Evolutionary conservation across 2,113 vertebrate species (phyloP), one percentile per base, ranked within the genome.

Genomic region (Aphyosemion australe): DNA sequence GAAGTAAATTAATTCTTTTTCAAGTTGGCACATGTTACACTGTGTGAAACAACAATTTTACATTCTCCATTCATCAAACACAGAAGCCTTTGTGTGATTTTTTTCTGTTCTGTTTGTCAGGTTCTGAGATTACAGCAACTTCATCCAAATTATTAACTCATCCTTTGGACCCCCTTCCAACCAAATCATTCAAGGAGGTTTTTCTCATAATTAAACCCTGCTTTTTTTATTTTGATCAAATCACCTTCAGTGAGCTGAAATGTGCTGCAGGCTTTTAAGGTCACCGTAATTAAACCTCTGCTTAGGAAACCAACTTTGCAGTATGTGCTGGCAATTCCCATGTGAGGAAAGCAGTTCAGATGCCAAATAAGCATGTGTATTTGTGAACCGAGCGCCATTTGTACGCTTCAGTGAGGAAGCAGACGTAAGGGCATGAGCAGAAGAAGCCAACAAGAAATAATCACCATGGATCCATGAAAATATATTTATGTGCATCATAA

Each of bases 241-340:
- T 9, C n/a, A 9, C n/a, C 15, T 47, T 42, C n/a, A 47, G 15
- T 19, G 9, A 19, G 46, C 18, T 48, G 18, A 18, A 19, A 19
- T 48, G 46, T 18, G 19, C 46, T 19, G 46, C 46, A 19, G n/a
- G 46, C 46, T 19, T 48, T 19, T 48, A 19, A 48, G 46, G 46
- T 18, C 46, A 48, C 46, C 18, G 8, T 48, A 19, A 19, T 48
- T 48, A 48, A 19, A 48, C 46, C 46, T 48, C 18, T 48, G 10
- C 46, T 48, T 18, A 19, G 46, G 9, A 48, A 48, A 19, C 46
- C 13, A 14, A 4, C 46, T 48, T n/a, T 19, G 16, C 45, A 48
- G 46, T 58, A 69, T 65, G 45, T 70, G 68, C 49, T 48, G 20
- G 53, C 53, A 42, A 65, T 56, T n/a, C 72, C 52, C 43, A 19